Percentiles rank a stretch among this genome's conserved stretches.
Conservation (phyloP, 2,113 vertebrate species). For the Dasyprocta punctata region DNA sequence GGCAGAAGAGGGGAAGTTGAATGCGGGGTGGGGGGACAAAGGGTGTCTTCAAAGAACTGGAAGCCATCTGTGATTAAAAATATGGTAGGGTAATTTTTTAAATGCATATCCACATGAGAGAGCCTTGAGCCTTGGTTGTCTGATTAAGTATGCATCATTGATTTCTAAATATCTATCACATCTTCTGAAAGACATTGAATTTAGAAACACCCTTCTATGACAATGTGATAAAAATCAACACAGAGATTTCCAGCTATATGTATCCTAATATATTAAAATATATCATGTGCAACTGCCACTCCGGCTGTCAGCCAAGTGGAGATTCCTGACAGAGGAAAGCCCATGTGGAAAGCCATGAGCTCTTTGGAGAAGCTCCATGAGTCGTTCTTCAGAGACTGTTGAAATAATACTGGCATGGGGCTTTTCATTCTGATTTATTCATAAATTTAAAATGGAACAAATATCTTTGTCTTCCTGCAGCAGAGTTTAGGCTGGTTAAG, state of each 20-base stretch:
- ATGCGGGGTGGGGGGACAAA: background rate
- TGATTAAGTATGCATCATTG: background rate
- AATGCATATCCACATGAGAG: background rate
- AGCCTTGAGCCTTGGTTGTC: background rate
- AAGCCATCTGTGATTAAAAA: background rate
- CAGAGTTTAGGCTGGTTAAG: background rate
- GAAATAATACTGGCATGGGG: background rate
- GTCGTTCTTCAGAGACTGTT: background rate
- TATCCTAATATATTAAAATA: background rate
- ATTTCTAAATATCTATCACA: background rate
- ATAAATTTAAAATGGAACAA: background rate
- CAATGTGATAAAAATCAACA: background rate
- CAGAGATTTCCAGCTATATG: background rate
- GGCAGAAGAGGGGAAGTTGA: background rate
- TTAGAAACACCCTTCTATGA: background rate
- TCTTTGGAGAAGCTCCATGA: background rate
- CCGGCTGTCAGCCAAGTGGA: background rate
- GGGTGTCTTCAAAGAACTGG: background rate
- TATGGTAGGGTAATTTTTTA: background rate
- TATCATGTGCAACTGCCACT: background rate
- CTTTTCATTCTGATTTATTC: background rate
- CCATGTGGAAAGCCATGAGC: background rate
- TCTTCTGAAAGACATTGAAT: background rate
- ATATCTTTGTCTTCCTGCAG: background rate
- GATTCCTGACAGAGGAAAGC: background rate